Evolutionary conservation across 2,888 invertebrate genomes (phyloP).

Genomic region (Gastrophysa polygoni): DNA sequence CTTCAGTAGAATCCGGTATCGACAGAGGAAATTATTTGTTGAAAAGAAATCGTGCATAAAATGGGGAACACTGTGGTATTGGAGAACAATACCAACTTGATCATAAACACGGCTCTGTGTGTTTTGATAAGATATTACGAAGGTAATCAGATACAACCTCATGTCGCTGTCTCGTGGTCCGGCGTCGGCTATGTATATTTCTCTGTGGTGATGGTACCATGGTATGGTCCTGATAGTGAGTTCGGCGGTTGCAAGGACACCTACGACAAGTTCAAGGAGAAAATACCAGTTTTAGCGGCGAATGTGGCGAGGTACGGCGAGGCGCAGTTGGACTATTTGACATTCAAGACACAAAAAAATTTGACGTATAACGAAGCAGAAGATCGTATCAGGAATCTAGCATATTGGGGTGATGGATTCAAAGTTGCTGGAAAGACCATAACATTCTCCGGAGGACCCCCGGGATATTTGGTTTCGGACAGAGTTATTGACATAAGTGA

Average conservation of each 20-base stretch:
- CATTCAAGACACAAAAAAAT: background rate
- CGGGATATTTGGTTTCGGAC: background rate
- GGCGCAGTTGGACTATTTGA: background rate
- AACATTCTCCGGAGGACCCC: background rate
- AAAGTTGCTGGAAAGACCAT: slow-evolving; percentile 1
- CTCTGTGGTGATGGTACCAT: background rate
- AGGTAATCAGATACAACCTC: background rate
- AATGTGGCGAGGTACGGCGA: background rate
- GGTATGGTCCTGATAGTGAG: background rate
- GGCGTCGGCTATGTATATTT: background rate
- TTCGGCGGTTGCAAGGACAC: background rate
- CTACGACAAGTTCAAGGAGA: background rate
- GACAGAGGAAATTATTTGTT: too few species aligned
- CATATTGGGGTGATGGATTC: slow-evolving; percentile 11
- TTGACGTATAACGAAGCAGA: slow-evolving; percentile 5
- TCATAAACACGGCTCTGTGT: background rate
- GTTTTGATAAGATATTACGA: background rate
- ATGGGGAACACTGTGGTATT: background rate
- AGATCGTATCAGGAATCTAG: slow-evolving; percentile 10
- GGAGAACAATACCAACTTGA: background rate
- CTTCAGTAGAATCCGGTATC: too few species aligned
- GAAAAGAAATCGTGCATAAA: too few species aligned
- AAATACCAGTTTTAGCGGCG: background rate
- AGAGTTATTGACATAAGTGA: background rate
- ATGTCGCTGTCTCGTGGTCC: background rate